Evolutionary conservation across 2,797 vertebrate genomes (phyloP), one percentile per base, ranked within the genome.

Genomic region (Limosa lapponica): DNA sequence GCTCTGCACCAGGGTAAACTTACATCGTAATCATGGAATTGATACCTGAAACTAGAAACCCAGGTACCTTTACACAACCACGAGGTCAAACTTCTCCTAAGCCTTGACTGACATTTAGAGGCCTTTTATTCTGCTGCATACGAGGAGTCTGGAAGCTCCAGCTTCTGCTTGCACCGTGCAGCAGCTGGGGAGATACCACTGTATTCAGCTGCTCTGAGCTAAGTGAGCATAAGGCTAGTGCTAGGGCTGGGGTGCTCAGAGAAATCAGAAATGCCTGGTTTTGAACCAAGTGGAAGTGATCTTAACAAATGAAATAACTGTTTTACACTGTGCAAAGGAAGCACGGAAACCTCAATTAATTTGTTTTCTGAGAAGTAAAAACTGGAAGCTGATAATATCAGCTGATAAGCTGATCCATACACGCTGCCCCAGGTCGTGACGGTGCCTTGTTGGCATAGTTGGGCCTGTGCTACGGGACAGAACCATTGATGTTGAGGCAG

Each of bases 11-110:
- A 37, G 94, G 96, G 81, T 97, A 95, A 88, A 80, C 79, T 96
- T 95, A 96, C 94, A 87, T 4, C 84, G 94, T 84, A 61, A 87
- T 95, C 84, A 71, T 85, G 94, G 92, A 97, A 97, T 34, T 44
- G 90, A 95, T 86, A 70, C 65, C 24, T 82, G 97, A 94, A 97
- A 97, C 61, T 61, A 90, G 96, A 97, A 74, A 91, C 95, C 66
- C 49, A 22, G 30, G 39, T 36, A 10, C 61, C 67, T 95, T 52
- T 61, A 62, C 73, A 87, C 84, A 84, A 77, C 73, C 64, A 16
- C 0, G 20, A 80, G 83, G 81, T 96, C 86, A 90, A 75, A 67
- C 94, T 87, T 86, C 95, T 96, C 75, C 86, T 82, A 23, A 41
- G 18, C 59, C 87, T 74, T 59, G 71, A 65, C 70, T 94, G 94